Conservation (phyloP, 2,113 vertebrate genomes). For the Ardeotis arabs region DNA sequence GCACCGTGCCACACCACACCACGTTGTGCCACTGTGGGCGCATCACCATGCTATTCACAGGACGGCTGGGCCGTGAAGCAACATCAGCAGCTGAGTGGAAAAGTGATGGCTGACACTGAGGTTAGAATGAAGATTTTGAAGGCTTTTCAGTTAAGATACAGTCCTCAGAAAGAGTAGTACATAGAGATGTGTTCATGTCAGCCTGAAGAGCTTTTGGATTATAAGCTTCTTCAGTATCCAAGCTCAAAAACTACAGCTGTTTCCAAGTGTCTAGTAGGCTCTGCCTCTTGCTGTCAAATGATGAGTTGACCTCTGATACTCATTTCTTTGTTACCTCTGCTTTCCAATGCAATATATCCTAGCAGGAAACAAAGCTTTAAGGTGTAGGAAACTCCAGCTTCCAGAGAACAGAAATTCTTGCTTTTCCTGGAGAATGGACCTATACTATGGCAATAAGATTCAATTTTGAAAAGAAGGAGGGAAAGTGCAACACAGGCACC, state of each 20-base stretch:
- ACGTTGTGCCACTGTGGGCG: fast-evolving
- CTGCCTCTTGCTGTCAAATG: not conserved
- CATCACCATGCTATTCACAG: not conserved
- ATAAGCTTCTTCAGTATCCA: not conserved
- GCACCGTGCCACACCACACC: fast-evolving
- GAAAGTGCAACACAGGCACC: not conserved
- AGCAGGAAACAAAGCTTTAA: not conserved
- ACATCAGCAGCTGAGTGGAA: fast-evolving
- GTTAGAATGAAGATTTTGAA: not conserved
- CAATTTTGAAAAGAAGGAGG: not conserved
- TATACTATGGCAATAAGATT: not conserved
- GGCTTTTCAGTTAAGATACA: not conserved
- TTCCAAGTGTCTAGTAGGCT: not conserved
- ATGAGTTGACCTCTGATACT: not conserved
- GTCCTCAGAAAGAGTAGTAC: not conserved
- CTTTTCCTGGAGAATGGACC: not conserved
- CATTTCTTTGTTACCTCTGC: not conserved
- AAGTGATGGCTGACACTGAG: not conserved
- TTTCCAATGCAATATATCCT: not conserved
- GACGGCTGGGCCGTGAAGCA: not conserved
- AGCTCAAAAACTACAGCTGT: not conserved
- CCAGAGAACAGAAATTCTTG: not conserved
- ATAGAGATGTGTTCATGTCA: not conserved
- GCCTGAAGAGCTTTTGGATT: not conserved
- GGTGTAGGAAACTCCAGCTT: not conserved